Percentiles rank a stretch among this genome's conserved stretches.
These are phyloP conservation scores for Contarinia nasturtii DNA, from an alignment of 1,140 invertebrate species.

Conservation along the genomic window DNA sequence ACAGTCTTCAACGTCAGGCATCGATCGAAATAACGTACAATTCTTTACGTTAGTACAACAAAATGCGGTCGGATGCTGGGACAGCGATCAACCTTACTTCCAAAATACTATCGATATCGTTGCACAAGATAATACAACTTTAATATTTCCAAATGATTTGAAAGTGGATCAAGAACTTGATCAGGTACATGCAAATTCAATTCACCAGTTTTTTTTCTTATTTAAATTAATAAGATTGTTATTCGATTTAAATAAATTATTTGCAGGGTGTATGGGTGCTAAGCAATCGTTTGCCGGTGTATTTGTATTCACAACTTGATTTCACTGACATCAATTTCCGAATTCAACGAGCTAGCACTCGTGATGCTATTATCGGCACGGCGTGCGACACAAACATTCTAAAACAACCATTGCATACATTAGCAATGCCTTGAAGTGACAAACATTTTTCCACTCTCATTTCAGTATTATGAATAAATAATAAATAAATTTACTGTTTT, in stretches of 20 bases:
- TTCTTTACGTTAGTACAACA: conserved; percentile 56
- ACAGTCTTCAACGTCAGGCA: conserved; percentile 49
- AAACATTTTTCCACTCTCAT: no score
- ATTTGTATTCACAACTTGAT: conserved; percentile 44
- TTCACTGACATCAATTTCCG: conserved; percentile 48
- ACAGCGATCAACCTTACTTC: conserved; percentile 43
- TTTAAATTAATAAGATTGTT: background rate
- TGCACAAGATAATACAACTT: conserved; percentile 31
- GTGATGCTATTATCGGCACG: conserved; percentile 37
- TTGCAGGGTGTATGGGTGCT: conserved; percentile 44
- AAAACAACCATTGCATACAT: no score
- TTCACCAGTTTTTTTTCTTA: background rate
- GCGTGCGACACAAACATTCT: conserved; percentile 39
- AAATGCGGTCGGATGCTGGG: conserved; percentile 60
- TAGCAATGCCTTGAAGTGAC: no score
- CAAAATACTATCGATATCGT: conserved; percentile 39
- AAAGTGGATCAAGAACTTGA: conserved; percentile 45
- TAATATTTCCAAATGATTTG: conserved; percentile 62
- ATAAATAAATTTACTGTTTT: no score
- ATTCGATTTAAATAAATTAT: background rate
- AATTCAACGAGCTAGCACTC: conserved; percentile 39
- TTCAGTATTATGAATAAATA: no score
- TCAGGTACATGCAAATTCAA: conserved; percentile 17
- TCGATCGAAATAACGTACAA: conserved; percentile 49
- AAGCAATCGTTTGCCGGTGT: conserved; percentile 51